These are phyloP conservation scores for Callaeas wilsoni DNA, from an alignment of 2,113 vertebrate genomes.

Conservation along the genomic window DNA sequence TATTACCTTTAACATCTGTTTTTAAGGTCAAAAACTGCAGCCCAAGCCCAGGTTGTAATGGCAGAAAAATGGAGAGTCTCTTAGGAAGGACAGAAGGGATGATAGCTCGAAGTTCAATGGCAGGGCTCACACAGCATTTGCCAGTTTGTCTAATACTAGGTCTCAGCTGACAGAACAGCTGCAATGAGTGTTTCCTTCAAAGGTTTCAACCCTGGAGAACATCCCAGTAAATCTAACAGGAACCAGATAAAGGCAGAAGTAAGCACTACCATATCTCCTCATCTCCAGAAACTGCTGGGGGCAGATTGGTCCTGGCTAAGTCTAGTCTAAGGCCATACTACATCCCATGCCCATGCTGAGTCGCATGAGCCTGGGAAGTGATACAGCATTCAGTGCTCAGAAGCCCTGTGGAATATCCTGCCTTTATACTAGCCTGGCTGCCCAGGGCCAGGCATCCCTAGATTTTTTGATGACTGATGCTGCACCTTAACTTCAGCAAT, in stretches of 20 bases:
- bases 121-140: not conserved
- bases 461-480: not conserved
- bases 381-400: not conserved
- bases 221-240: not conserved
- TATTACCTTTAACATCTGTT: not conserved
- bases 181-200: not conserved
- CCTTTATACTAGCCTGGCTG: not conserved
- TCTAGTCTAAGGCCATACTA: not conserved
- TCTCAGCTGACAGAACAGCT: not conserved
- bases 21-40: not conserved
- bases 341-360: not conserved
- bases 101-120: not conserved
- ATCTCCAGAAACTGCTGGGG: not conserved
- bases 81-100: not conserved
- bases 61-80: not conserved
- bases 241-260: not conserved
- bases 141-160: not conserved
- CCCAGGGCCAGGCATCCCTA: not conserved
- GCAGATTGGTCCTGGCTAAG: not conserved
- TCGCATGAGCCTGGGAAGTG: rapidly evolving
- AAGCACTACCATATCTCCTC: not conserved
- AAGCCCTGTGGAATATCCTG: not conserved
- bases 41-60: not conserved
- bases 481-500: not conserved
- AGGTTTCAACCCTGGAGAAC: not conserved